These are phyloP conservation scores for Holocentrus rufus DNA, from an alignment of 2,797 vertebrate genomes.

Conservation along the genomic window DNA sequence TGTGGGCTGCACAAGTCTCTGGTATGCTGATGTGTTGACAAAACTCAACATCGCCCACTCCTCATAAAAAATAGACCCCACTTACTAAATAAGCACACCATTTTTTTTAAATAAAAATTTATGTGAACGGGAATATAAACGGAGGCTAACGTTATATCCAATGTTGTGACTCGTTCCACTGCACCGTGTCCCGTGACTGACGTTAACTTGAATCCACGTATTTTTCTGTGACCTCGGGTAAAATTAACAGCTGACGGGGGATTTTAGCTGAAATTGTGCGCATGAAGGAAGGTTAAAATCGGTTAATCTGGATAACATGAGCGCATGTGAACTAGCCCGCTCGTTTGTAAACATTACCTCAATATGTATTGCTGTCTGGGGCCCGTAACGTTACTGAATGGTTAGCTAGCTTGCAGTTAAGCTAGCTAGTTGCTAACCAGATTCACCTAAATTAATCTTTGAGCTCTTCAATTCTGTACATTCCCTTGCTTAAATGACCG, in stretches of 20 bases:
- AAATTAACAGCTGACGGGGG: not conserved
- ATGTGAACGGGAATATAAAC: not conserved
- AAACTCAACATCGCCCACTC: slow-evolving; percentile 6
- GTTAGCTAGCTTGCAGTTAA: slow-evolving; percentile 25
- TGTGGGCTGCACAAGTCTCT: not conserved
- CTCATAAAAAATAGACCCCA: not conserved
- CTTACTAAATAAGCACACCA: not conserved
- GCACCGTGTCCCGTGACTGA: slow-evolving; percentile 50
- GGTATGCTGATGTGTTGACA: slow-evolving; percentile 49
- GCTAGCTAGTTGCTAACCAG: slow-evolving; percentile 32
- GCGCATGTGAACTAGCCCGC: rapidly evolving
- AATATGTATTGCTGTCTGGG: not conserved
- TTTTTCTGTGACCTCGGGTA: not conserved
- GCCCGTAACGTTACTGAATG: not conserved
- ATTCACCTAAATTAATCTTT: not conserved
- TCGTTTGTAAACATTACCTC: not conserved
- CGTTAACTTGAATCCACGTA: slow-evolving; percentile 15
- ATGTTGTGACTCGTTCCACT: too few species aligned
- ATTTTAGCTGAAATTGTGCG: rapidly evolving
- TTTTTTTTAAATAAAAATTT: too few species aligned
- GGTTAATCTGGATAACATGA: too few species aligned
- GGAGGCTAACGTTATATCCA: not conserved
- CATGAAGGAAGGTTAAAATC: not conserved
- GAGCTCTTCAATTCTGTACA: not conserved
- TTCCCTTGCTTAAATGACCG: too few species aligned